Evolutionary conservation across 2,888 invertebrate genomes (phyloP).

Genomic region (Palloptera scutellata): DNA sequence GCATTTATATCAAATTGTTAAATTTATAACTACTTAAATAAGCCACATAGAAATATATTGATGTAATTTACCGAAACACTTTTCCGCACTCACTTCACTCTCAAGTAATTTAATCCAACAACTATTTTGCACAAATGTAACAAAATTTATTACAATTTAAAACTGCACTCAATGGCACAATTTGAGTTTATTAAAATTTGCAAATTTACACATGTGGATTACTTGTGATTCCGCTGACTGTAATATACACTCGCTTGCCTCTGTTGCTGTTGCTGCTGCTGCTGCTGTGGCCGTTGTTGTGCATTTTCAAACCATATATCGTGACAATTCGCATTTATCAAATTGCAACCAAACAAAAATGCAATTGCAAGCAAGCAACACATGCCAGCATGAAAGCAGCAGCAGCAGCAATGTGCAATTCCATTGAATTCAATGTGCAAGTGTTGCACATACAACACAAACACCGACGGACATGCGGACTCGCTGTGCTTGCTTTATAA

Average conservation of each 20-base stretch:
- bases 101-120: constrained; percentile 1
- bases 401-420: background rate
- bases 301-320: constrained; percentile 26
- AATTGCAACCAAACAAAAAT: background rate
- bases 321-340: constrained; percentile 30
- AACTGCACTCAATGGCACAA: constrained; percentile 52
- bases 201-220: background rate
- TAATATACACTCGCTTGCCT: no score
- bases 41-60: no score
- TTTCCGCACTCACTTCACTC: background rate
- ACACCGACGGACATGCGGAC: background rate
- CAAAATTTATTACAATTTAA: constrained; percentile 55
- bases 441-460: background rate
- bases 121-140: constrained; percentile 25
- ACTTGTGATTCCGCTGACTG: no score
- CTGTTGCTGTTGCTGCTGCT: background rate
- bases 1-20: background rate
- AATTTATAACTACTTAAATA: no score
- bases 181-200: constrained; percentile 42
- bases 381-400: no score
- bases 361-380: background rate
- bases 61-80: no score
- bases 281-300: background rate
- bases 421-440: background rate
- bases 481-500: background rate